phyloP scores from a whole-genome alignment of 2,888 invertebrate species.

The Phoenoteleia sp. region DNA sequence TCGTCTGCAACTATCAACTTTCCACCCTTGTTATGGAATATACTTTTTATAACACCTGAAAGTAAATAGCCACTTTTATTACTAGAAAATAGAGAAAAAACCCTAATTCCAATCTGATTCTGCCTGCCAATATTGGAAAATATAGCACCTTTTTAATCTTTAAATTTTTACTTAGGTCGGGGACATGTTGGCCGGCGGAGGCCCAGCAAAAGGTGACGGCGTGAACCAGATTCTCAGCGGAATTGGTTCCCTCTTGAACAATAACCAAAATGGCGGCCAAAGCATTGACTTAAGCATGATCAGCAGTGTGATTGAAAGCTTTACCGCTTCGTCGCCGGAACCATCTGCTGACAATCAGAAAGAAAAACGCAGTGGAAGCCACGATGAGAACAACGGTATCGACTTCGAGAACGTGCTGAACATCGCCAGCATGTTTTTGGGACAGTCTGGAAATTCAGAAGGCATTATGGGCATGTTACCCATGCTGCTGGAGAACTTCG shows the following conservation, averaged over 20 bases:
- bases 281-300: slow-evolving; percentile 80
- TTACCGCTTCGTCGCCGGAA: slow-evolving; percentile 58
- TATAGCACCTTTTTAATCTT: too few relatives aligned
- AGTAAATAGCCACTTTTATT: too few relatives aligned
- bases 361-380: slow-evolving; percentile 46
- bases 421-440: slow-evolving; percentile 82
- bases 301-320: slow-evolving; percentile 76
- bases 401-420: slow-evolving; percentile 81
- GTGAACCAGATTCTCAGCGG: slow-evolving; percentile 84
- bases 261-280: slow-evolving; percentile 70
- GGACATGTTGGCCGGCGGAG: slow-evolving; percentile 76
- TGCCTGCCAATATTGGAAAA: too few relatives aligned
- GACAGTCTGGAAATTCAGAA: slow-evolving; percentile 85
- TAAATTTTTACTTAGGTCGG: slow-evolving; percentile 63
- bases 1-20: too few relatives aligned
- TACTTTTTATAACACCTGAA: too few relatives aligned
- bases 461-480: slow-evolving; percentile 90
- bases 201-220: slow-evolving; percentile 76
- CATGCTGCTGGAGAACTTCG: slow-evolving; percentile 90
- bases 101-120: too few relatives aligned
- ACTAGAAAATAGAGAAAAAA: too few relatives aligned
- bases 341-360: slow-evolving; percentile 16
- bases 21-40: too few relatives aligned
- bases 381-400: slow-evolving; percentile 71
- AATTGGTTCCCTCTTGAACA: slow-evolving; percentile 81